Base-by-base conservation (phyloP, 2,113 vertebrate species). In the Pseudopodoces humilis region DNA sequence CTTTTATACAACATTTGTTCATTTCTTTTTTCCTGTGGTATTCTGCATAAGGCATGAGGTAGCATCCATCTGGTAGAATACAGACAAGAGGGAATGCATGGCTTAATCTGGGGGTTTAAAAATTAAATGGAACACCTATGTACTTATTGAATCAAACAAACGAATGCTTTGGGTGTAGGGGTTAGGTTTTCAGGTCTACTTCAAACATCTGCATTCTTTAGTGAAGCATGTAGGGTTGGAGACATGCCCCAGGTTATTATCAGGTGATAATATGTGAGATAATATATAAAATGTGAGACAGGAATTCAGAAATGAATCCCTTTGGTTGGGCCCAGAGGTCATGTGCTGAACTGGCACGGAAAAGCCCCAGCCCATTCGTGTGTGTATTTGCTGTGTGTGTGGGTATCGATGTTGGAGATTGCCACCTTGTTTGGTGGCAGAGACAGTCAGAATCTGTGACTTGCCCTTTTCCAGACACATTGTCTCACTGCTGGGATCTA, bases 1-100 rank as follows among this genome's bases (percentile, higher is more conserved):
- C 49, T 93, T 96, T 94, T 59, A 62, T 52, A 80, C n/a, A 76
- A 1, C 35, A 31, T 95, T 93, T 88, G 53, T 68, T 91, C 5
- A 5, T 68, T 71, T 77, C 20, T 31, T 64, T 92, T 86, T 88
- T 95, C 41, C 62, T 85, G 4, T 70, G 63, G 24, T 65, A 71
- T 71, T 90, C 64, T 81, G 60, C 81, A 41, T 78, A 68, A 77
- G 37, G 47, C 37, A 22, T 25, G 28, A 24, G 28, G 43, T 60
- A 64, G 22, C 52, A 74, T 86, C 56, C 39, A 56, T 64, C 37
- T 88, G 56, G 47, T 78, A 44, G 39, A 63, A 74, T n/a, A 52
- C 8, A 77, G 27, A 19, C 23, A 80, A 76, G 33, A 69, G 44
- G 37, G 11, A 55, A 52, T 74, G 63, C 25, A 16, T 39, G 37